Conservation (phyloP, 2,113 vertebrate species). For the Bufo gargarizans region DNA sequence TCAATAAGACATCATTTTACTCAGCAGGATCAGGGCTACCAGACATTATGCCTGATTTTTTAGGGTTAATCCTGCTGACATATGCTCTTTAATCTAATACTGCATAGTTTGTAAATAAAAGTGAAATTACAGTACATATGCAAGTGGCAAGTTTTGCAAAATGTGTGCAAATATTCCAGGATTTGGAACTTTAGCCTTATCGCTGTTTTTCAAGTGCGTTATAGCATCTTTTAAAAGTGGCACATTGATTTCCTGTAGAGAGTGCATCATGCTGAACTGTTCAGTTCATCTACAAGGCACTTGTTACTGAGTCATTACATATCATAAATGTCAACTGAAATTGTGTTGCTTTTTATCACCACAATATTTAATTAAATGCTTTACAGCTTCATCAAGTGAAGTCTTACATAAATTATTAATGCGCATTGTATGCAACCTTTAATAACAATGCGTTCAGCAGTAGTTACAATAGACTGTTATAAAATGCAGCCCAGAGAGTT, state of each 20-base stretch:
- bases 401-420: not conserved
- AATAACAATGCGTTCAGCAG: not conserved
- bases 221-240: constrained; percentile 28
- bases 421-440: not conserved
- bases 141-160: not conserved
- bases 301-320: constrained; percentile 40
- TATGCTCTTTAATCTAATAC: not conserved
- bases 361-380: constrained; percentile 32
- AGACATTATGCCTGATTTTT: no score
- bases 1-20: no score
- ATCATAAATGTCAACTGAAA: constrained; percentile 30
- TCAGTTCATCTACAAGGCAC: constrained; percentile 45
- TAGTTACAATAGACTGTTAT: not conserved
- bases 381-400: not conserved
- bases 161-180: constrained; percentile 10
- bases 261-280: constrained; percentile 31
- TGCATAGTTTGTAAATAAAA: not conserved
- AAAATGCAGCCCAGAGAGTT: not conserved
- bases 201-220: not conserved
- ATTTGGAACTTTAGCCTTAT: constrained; percentile 6
- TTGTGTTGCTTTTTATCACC: constrained; percentile 16
- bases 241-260: constrained; percentile 32
- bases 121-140: not conserved
- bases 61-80: no score
- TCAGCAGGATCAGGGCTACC: no score